Evolutionary conservation across 2,113 vertebrate species (phyloP), one percentile per base, ranked within the genome.

Genomic region (Clinocottus analis): DNA sequence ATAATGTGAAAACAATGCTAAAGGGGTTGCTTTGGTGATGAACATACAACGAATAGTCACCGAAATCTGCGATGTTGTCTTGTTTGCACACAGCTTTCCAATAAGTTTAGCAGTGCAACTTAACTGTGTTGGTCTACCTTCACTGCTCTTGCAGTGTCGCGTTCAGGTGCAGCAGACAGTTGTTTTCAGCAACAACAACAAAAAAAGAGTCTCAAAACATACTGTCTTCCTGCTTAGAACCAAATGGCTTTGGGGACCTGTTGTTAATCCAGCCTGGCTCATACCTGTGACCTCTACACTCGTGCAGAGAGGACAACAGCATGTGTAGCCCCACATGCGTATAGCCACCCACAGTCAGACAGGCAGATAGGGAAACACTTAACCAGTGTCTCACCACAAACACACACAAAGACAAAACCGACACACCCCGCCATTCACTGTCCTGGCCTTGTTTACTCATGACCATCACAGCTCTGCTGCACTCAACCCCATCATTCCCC

Each of bases 291-390:
- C 25, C 17, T 16, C 31, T 17, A 76, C 45, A 77, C 17, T 70
- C 21, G 29, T 1, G 4, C 45, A 49, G 39, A 43, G 49, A 73
- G 43, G 64, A 82, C 72, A 87, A 64, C 72, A 21, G 47, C 45
- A 79, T 19, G 23, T 69, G 55, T 66, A 85, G 56, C 69, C 85
- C 61, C 88, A 90, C 68, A 66, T 79, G 75, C n/a, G 19, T 71
- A 33, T 33, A 80, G 63, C 78, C 87, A 89, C 86, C 81, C 88
- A 77, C 87, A 88, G 81, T 83, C 87, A 92, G 89, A 89, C 90
- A 90, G 89, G 84, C 86, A 92, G 90, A 91, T 89, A 89, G 65
- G 86, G 84, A 90, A 91, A 87, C 88, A 91, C 89, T 90, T 86
- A 90, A 85, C 90, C 74, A 45, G 81, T 47, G 90, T 93, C 93